Conservation (phyloP, 2,113 vertebrate species). For the Erythrocercus mccallii region DNA sequence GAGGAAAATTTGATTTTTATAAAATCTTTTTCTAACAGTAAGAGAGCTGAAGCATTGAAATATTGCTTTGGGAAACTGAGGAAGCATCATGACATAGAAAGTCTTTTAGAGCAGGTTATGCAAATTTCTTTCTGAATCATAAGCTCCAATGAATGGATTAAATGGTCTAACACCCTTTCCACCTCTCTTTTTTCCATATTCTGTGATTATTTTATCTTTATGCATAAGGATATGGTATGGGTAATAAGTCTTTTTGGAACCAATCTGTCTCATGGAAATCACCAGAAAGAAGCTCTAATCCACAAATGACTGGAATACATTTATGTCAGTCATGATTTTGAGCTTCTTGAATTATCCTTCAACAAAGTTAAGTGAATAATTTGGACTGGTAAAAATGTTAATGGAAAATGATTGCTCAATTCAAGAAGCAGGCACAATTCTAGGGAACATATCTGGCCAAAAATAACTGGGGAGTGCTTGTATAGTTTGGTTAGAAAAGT, state of each 20-base stretch:
- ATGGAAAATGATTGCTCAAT: neutral
- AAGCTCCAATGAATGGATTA: neutral
- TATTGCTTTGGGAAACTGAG: constrained; percentile 16
- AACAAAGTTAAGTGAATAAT: constrained; percentile 29
- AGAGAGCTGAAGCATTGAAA: neutral
- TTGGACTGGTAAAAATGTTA: neutral
- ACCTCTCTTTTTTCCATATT: neutral
- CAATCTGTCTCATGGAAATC: neutral
- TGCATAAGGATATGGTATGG: neutral
- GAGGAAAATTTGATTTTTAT: neutral
- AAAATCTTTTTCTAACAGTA: neutral
- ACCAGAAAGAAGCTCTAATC: neutral
- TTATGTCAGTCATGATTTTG: constrained; percentile 48
- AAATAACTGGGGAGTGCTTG: neutral
- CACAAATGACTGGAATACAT: constrained; percentile 12
- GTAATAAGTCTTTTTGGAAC: neutral
- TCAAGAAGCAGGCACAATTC: neutral
- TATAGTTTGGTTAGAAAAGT: neutral
- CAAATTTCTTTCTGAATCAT: neutral
- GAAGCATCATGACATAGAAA: neutral
- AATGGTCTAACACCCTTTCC: neutral
- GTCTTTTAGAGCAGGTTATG: neutral
- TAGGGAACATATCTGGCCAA: neutral
- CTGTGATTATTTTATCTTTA: neutral
- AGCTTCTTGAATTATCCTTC: constrained; percentile 19